A percentile compares a stretch with the other conserved stretches of the same genome.
These are phyloP conservation scores for Operophtera brumata DNA, from an alignment of 2,888 invertebrate species.

Conservation along the genomic window DNA sequence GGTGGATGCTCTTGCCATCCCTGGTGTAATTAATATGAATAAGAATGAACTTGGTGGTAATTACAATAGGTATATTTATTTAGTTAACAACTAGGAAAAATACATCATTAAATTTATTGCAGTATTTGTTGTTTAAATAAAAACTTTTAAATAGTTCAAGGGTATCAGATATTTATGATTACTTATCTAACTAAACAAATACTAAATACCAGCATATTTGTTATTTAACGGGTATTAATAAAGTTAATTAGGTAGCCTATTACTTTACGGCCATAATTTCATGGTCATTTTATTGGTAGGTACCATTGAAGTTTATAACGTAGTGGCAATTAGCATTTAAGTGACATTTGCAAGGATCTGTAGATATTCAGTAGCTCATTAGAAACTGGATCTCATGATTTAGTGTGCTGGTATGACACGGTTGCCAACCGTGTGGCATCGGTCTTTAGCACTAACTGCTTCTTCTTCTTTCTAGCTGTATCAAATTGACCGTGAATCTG, in stretches of 20 bases:
- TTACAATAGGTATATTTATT: too few species aligned
- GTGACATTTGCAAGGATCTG: conserved; percentile 17
- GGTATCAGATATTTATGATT: background rate
- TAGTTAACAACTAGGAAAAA: too few species aligned
- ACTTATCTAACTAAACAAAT: conserved; percentile 6
- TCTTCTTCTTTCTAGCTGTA: too few species aligned
- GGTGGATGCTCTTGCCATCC: too few species aligned
- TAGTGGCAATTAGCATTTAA: conserved; percentile 21
- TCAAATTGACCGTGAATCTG: too few species aligned
- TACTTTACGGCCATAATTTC: conserved; percentile 11
- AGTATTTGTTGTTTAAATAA: too few species aligned
- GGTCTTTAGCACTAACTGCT: too few species aligned
- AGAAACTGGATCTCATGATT: conserved; percentile 6
- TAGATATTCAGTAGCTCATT: conserved; percentile 8
- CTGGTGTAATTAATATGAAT: too few species aligned
- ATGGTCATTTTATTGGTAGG: conserved; percentile 18
- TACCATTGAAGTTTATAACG: conserved; percentile 16
- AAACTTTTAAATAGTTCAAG: too few species aligned
- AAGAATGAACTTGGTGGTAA: too few species aligned
- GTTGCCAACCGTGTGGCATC: background rate
- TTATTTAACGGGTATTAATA: conserved; percentile 17
- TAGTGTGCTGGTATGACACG: background rate
- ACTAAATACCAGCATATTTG: conserved; percentile 5
- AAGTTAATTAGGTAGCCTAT: conserved; percentile 16
- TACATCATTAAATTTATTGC: too few species aligned